These are phyloP conservation scores for Heteropelma amictum DNA, from an alignment of 2,888 invertebrate genomes.

Conservation along the genomic window DNA sequence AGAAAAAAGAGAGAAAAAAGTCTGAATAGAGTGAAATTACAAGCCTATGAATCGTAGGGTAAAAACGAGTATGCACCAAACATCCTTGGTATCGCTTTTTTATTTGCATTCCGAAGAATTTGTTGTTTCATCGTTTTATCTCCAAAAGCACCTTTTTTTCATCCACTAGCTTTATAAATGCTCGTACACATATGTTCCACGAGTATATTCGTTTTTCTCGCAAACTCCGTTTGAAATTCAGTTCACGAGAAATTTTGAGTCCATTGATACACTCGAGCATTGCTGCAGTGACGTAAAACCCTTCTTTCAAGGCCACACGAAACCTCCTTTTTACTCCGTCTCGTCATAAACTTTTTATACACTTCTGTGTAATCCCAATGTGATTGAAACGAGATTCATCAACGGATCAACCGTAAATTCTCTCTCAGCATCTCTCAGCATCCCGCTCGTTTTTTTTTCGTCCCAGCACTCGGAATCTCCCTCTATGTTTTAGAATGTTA, in stretches of 20 bases:
- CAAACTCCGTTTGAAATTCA: conserved; percentile 3
- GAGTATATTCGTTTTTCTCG: conserved; percentile 13
- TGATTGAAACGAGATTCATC: too few relatives aligned
- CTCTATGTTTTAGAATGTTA: too few relatives aligned
- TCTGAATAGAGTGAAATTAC: neutral
- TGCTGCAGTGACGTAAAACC: neutral
- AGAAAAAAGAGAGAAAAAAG: neutral
- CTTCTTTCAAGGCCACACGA: conserved; percentile 3
- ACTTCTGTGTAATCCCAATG: conserved; percentile 5
- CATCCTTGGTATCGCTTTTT: neutral
- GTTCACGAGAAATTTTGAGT: conserved; percentile 1
- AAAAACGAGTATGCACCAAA: neutral
- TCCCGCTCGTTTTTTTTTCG: too few relatives aligned
- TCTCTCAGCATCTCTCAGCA: too few relatives aligned
- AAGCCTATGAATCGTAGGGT: neutral
- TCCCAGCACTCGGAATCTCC: too few relatives aligned
- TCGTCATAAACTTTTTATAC: conserved; percentile 31
- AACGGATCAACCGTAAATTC: too few relatives aligned
- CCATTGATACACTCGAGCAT: neutral
- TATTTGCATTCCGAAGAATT: conserved; percentile 37
- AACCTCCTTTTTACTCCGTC: conserved; percentile 20
- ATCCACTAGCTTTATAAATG: conserved; percentile 5
- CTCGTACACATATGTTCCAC: conserved; percentile 16
- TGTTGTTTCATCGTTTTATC: conserved; percentile 28
- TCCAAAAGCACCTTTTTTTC: neutral